These are phyloP conservation scores for Tipula unca DNA, from an alignment of 2,888 invertebrate genomes.

Conservation along the genomic window DNA sequence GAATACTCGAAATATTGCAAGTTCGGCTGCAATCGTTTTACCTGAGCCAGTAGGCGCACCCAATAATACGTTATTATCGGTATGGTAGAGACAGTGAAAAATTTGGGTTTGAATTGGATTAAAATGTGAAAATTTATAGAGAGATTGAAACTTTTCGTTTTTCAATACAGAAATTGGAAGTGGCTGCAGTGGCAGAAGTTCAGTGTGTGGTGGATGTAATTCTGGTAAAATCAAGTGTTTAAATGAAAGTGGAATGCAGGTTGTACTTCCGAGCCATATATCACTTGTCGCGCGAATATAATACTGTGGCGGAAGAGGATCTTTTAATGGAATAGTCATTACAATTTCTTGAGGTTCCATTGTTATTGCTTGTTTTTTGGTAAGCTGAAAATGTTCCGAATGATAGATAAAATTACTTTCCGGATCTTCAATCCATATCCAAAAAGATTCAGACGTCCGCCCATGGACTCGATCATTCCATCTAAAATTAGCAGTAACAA, in stretches of 20 bases:
- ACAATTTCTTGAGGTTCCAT: constrained; percentile 74
- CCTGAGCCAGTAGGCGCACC: constrained; percentile 85
- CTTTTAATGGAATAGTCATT: constrained; percentile 91
- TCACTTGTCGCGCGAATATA: constrained; percentile 82
- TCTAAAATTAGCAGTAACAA: constrained; percentile 63
- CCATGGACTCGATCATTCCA: constrained; percentile 92
- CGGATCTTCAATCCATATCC: constrained; percentile 98
- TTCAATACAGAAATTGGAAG: constrained; percentile 76
- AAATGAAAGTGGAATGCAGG: constrained; percentile 58
- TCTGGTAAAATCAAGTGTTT: constrained; percentile 86
- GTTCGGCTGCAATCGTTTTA: constrained; percentile 96
- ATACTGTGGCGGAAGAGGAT: constrained; percentile 87
- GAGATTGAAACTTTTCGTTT: constrained; percentile 63
- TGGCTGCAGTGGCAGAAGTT: constrained; percentile 83
- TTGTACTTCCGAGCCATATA: constrained; percentile 54
- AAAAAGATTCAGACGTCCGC: constrained; percentile 80
- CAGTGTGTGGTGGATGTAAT: constrained; percentile 86
- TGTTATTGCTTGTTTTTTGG: constrained; percentile 52
- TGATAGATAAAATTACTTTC: constrained; percentile 92
- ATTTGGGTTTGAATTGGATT: constrained; percentile 99
- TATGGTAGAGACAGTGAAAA: constrained; percentile 92
- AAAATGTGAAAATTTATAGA: constrained; percentile 90
- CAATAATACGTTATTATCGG: constrained; percentile 84
- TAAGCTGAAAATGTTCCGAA: constrained; percentile 71
- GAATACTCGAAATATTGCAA: constrained; percentile 92